Conservation (phyloP, 2,113 vertebrate species). For the Microcebus jonahi region DNA sequence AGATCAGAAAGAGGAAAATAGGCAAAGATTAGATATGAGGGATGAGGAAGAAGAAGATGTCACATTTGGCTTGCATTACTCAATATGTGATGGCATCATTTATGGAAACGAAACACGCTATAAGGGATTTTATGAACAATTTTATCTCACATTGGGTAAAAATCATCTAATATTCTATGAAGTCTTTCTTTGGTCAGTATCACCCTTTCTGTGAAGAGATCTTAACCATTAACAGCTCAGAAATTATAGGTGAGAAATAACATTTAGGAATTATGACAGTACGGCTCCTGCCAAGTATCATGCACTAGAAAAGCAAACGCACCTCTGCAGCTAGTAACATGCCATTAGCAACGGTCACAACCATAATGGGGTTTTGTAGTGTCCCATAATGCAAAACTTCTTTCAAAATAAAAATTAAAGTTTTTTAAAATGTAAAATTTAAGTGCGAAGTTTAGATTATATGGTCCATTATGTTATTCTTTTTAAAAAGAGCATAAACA, state of each 20-base stretch:
- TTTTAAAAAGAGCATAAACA: background rate
- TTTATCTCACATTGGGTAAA: background rate
- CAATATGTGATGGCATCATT: background rate
- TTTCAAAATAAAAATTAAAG: background rate
- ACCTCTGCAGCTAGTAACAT: background rate
- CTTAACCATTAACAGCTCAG: background rate
- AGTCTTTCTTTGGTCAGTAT: background rate
- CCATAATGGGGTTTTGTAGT: background rate
- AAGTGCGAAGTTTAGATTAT: background rate
- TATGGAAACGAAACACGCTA: background rate
- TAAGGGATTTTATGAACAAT: background rate
- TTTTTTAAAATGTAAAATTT: background rate
- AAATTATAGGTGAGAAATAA: background rate
- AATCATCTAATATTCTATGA: background rate
- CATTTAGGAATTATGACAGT: background rate
- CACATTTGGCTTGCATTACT: background rate
- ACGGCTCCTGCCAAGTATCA: background rate
- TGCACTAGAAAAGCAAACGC: background rate
- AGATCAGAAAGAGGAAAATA: background rate
- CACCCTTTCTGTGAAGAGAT: background rate
- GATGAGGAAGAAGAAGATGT: background rate
- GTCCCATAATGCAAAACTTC: background rate
- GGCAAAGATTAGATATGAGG: background rate
- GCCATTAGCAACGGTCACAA: accelerated
- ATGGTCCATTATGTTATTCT: background rate